Conservation (phyloP, 2,888 invertebrate genomes). For the Lamellibrachia satsuma region DNA sequence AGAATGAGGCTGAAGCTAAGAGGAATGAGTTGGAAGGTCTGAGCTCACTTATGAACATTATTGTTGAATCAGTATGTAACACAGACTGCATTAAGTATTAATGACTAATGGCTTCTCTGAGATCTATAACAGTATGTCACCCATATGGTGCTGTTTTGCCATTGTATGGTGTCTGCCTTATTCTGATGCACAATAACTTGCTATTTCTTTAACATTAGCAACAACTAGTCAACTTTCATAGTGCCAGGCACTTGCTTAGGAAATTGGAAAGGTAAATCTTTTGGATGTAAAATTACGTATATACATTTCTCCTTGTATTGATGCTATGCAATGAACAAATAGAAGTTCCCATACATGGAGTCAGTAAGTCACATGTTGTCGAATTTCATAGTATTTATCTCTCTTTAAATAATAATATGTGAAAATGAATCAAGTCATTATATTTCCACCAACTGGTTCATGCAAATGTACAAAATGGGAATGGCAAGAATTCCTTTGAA, state of each 20-base stretch:
- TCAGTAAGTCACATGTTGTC: not conserved
- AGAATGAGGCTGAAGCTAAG: conserved; percentile 59
- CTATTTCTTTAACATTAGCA: not conserved
- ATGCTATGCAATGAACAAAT: not conserved
- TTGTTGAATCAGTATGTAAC: not conserved
- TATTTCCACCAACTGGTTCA: not conserved
- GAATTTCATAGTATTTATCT: not conserved
- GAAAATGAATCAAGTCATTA: not conserved
- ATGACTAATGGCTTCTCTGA: not conserved
- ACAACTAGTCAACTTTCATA: not conserved
- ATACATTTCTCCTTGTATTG: not conserved
- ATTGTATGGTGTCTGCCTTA: not conserved
- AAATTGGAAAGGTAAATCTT: not conserved
- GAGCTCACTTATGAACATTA: not conserved
- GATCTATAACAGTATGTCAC: not conserved
- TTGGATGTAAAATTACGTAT: not conserved
- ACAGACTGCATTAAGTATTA: not conserved
- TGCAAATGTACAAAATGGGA: not conserved
- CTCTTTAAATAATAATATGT: not conserved
- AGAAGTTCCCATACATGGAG: not conserved
- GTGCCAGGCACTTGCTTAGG: not conserved
- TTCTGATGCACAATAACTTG: not conserved
- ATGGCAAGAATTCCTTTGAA: too few relatives aligned
- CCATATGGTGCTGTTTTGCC: not conserved
- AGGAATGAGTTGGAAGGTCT: conserved; percentile 25